Evolutionary conservation across 2,888 invertebrate species (phyloP).

Genomic region (Thalpophila matura): DNA sequence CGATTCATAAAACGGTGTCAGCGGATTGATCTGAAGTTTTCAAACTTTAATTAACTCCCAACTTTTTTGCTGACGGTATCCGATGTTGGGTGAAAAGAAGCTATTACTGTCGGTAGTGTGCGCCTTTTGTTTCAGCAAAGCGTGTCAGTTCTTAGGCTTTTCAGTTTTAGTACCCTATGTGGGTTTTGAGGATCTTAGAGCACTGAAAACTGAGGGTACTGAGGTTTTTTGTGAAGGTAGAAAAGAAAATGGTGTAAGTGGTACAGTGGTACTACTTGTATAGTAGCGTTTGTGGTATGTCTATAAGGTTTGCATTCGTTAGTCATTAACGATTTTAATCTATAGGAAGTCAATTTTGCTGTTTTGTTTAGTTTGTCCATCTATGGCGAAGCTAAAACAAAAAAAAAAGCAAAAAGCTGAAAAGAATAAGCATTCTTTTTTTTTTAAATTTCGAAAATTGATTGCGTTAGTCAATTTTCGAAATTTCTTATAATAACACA

Average conservation of each 20-base stretch:
- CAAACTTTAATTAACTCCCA: slow-evolving; percentile 56
- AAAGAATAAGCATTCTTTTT: too few relatives aligned
- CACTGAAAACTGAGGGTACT: slow-evolving; percentile 13
- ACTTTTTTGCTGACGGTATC: slow-evolving; percentile 64
- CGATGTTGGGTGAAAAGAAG: slow-evolving; percentile 64
- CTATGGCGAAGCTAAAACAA: too few relatives aligned
- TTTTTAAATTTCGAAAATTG: too few relatives aligned
- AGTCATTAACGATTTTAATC: not conserved
- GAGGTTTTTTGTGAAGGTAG: not conserved
- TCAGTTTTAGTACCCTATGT: slow-evolving; percentile 49
- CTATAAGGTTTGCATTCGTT: not conserved
- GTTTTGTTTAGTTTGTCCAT: not conserved
- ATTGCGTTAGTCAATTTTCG: too few relatives aligned
- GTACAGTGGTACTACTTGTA: not conserved
- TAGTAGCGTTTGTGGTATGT: not conserved
- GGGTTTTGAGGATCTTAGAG: slow-evolving; percentile 41
- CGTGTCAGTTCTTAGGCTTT: slow-evolving; percentile 64
- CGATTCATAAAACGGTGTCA: slow-evolving; percentile 41
- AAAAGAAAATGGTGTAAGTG: slow-evolving; percentile 3
- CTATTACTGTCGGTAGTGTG: slow-evolving; percentile 65
- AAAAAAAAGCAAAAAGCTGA: too few relatives aligned
- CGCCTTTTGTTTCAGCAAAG: slow-evolving; percentile 63
- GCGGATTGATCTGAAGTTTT: slow-evolving; percentile 50
- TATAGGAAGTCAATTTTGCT: not conserved
- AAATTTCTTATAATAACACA: too few relatives aligned